Conservation (phyloP, 2,113 vertebrate species). For the Xiphophorus maculatus region DNA sequence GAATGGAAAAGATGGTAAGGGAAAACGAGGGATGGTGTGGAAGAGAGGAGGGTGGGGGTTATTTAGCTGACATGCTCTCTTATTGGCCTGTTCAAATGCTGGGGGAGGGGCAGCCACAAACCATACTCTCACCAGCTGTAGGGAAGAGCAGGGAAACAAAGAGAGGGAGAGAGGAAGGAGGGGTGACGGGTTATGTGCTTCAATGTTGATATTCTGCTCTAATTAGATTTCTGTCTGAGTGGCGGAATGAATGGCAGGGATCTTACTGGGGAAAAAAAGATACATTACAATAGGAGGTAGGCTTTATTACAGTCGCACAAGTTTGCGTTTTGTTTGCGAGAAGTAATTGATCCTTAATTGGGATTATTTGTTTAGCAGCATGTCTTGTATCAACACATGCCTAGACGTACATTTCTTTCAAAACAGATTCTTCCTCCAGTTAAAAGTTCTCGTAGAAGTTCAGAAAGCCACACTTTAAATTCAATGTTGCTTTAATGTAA, state of each 20-base stretch:
- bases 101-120: conserved; percentile 80
- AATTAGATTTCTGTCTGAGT: conserved; percentile 79
- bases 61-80: conserved; percentile 73
- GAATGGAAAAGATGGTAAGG: conserved; percentile 72
- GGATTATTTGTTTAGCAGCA: conserved; percentile 36
- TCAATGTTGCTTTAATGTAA: no score
- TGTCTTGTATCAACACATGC: not conserved
- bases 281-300: conserved; percentile 31
- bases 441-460: not conserved
- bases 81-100: conserved; percentile 81
- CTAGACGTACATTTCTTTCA: not conserved
- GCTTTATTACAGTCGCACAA: conserved; percentile 54
- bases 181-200: conserved; percentile 63
- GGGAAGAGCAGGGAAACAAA: conserved; percentile 74
- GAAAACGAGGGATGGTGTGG: conserved; percentile 66
- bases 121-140: conserved; percentile 81
- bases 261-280: conserved; percentile 45
- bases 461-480: no score
- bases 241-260: conserved; percentile 70
- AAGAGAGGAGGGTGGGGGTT: conserved; percentile 37
- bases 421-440: not conserved
- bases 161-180: conserved; percentile 50
- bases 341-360: conserved; percentile 62
- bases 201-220: conserved; percentile 79
- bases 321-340: conserved; percentile 45